Percentiles rank a stretch among this genome's conserved stretches.
phyloP scores from a whole-genome alignment of 2,888 invertebrate species.

The Drosophila buzzatii region DNA sequence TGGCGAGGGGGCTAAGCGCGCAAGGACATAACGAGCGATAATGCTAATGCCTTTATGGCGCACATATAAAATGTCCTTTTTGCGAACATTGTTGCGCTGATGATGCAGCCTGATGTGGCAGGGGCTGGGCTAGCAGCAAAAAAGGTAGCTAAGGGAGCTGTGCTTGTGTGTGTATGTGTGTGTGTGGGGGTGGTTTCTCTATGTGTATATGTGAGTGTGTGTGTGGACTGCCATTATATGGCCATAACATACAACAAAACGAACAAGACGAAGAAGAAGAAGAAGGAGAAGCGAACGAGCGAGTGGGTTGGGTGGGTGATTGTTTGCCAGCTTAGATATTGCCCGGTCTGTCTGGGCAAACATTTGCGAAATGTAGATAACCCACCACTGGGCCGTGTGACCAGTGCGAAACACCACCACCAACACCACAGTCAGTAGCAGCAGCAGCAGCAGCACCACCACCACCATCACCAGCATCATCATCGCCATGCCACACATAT shows the following conservation, averaged over 20 bases:
- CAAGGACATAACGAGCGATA: constrained; percentile 80
- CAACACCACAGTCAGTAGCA: constrained; percentile 15
- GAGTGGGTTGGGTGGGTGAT: constrained; percentile 6
- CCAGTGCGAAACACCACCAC: constrained; percentile 58
- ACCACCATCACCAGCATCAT: constrained; percentile 1
- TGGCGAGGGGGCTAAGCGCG: constrained; percentile 19
- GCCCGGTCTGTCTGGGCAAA: constrained; percentile 49
- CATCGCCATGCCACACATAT: constrained; percentile 14
- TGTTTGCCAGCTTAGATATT: constrained; percentile 39
- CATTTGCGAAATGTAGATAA: constrained; percentile 69
- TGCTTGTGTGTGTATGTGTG: constrained; percentile 13
- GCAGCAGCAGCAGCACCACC: constrained; percentile 1
- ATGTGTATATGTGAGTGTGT: constrained; percentile 11
- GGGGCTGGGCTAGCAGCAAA: constrained; percentile 1
- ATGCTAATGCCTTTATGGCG: constrained; percentile 82
- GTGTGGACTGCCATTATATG: constrained; percentile 57
- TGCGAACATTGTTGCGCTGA: constrained; percentile 75
- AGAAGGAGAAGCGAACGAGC: not conserved
- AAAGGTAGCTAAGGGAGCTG: constrained; percentile 47
- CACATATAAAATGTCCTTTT: constrained; percentile 81
- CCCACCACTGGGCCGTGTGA: constrained; percentile 67
- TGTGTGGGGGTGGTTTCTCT: constrained; percentile 39
- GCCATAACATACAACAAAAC: constrained; percentile 56
- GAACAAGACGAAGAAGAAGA: constrained; percentile 2
- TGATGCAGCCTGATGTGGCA: constrained; percentile 48